A percentile compares a stretch with the other conserved stretches of the same genome.
Conservation (phyloP, 2,113 vertebrate species). For the Calidris pugnax region DNA sequence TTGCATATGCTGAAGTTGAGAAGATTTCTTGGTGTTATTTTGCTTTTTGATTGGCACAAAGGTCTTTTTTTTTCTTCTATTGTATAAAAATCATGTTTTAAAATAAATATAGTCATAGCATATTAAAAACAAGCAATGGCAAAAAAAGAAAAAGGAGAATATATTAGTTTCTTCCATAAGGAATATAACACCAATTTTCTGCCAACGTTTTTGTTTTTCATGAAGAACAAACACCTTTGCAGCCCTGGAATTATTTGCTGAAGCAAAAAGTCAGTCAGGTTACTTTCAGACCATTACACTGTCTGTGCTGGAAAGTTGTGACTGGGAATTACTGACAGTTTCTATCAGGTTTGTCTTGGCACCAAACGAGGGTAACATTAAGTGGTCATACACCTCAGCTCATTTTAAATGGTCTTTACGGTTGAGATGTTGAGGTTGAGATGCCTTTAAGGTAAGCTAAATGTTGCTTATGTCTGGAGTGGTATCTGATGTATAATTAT, state of each 20-base stretch:
- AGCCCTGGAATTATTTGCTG: neutral
- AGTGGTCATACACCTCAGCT: neutral
- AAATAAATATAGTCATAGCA: neutral
- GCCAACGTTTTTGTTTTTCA: neutral
- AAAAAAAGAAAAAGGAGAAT: neutral
- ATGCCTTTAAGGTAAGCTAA: neutral
- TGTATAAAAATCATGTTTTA: neutral
- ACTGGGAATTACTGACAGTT: neutral
- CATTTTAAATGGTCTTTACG: constrained; percentile 7
- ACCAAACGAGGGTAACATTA: neutral
- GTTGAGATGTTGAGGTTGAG: neutral
- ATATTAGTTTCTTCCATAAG: neutral
- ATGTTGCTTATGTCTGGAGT: neutral
- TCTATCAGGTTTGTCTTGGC: neutral
- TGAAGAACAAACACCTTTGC: neutral
- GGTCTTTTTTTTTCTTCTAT: neutral
- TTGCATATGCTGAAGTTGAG: neutral
- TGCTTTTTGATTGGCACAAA: neutral
- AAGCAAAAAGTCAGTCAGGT: neutral
- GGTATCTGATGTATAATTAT: neutral
- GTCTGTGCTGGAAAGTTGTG: neutral
- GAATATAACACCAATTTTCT: neutral
- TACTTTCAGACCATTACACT: neutral
- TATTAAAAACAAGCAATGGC: neutral
- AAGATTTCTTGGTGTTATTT: neutral